phyloP scores from a whole-genome alignment of 2,797 vertebrate species.

The Molossus molossus region DNA sequence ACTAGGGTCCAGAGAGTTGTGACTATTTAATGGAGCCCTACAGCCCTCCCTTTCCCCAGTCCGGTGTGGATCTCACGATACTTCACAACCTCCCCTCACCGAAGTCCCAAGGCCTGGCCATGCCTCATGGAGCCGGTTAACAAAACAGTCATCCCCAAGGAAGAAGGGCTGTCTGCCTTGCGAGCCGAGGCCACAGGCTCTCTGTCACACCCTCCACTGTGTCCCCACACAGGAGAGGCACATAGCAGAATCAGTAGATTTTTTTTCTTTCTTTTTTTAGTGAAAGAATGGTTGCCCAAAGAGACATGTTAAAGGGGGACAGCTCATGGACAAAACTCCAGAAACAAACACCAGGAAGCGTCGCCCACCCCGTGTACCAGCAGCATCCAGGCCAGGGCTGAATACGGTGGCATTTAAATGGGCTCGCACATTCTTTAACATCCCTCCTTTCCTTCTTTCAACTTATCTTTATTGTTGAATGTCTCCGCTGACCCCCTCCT shows the following conservation, averaged over 20 bases:
- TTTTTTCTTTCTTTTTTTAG: neutral
- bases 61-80: neutral
- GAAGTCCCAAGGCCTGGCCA: neutral
- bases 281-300: neutral
- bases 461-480: no score
- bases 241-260: no score
- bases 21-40: neutral
- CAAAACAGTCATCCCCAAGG: neutral
- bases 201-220: neutral
- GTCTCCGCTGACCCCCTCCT: no score
- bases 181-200: neutral
- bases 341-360: neutral
- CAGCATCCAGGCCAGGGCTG: neutral
- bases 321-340: neutral
- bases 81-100: neutral
- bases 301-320: neutral
- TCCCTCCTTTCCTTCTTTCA: neutral
- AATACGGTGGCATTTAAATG: neutral
- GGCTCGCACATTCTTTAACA: no score
- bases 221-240: neutral
- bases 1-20: neutral
- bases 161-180: neutral
- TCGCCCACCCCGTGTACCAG: accelerated
- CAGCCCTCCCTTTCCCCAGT: no score
- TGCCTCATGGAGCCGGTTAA: neutral